These are phyloP conservation scores for Rhamnusium bicolor DNA, from an alignment of 2,888 invertebrate genomes.

Conservation along the genomic window DNA sequence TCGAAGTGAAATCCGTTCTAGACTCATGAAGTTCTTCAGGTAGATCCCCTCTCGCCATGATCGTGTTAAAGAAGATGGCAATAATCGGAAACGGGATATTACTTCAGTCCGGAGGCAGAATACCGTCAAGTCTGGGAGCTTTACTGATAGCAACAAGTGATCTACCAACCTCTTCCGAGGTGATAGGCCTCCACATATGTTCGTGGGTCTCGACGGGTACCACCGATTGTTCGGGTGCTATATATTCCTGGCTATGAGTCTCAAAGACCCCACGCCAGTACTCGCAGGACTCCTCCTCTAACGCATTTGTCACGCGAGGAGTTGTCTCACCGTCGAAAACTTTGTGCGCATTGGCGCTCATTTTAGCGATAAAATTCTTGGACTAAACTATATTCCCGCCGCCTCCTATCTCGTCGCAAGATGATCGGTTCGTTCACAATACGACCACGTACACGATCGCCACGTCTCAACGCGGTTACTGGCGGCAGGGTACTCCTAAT, in stretches of 20 bases:
- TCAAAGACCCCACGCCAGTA: neutral
- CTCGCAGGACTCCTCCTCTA: neutral
- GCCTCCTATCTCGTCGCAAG: neutral
- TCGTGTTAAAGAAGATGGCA: neutral
- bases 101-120: neutral
- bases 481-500: neutral
- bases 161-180: neutral
- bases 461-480: neutral
- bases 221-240: neutral
- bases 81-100: neutral
- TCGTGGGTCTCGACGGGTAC: neutral
- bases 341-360: neutral
- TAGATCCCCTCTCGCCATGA: neutral
- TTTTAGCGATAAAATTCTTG: neutral
- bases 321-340: neutral
- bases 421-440: neutral
- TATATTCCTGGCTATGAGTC: neutral
- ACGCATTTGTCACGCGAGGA: neutral
- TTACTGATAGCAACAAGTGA: neutral
- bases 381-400: neutral
- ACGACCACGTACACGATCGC: neutral
- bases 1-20: neutral
- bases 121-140: neutral
- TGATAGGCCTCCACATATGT: neutral
- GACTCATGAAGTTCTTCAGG: neutral